phyloP scores from a whole-genome alignment of 2,888 invertebrate species.

The Acronicta alni region DNA sequence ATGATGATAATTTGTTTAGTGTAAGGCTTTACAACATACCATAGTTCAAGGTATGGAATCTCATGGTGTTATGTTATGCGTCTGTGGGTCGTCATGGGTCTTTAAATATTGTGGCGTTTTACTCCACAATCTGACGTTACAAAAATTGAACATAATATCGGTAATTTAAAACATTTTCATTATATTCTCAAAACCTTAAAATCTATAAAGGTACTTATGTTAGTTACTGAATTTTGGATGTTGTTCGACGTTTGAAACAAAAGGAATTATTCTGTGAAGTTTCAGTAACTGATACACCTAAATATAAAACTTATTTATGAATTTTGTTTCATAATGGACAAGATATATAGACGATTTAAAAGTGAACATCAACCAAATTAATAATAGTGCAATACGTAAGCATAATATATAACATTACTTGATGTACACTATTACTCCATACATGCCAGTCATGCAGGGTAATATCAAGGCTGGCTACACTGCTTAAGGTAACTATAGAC shows the following conservation, averaged over 20 bases:
- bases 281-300: neutral
- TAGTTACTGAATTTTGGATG: constrained; percentile 21
- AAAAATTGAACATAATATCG: constrained; percentile 8
- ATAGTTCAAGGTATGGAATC: constrained; percentile 19
- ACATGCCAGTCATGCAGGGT: constrained; percentile 73
- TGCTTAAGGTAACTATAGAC: constrained; percentile 45
- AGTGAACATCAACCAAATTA: constrained; percentile 47
- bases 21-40: constrained; percentile 14
- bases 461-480: constrained; percentile 49
- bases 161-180: neutral
- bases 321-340: too few species aligned
- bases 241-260: constrained; percentile 14
- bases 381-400: constrained; percentile 59
- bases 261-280: neutral
- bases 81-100: neutral
- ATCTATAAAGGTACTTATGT: constrained; percentile 11
- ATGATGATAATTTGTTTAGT: constrained; percentile 14
- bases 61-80: constrained; percentile 12
- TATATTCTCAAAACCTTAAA: constrained; percentile 2
- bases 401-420: constrained; percentile 58
- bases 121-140: constrained; percentile 8
- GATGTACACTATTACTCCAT: constrained; percentile 61
- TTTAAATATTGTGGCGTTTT: constrained; percentile 10
- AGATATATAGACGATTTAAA: neutral
- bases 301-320: neutral